Conservation (phyloP, 2,888 invertebrate species). For the Nomada ruficornis region DNA sequence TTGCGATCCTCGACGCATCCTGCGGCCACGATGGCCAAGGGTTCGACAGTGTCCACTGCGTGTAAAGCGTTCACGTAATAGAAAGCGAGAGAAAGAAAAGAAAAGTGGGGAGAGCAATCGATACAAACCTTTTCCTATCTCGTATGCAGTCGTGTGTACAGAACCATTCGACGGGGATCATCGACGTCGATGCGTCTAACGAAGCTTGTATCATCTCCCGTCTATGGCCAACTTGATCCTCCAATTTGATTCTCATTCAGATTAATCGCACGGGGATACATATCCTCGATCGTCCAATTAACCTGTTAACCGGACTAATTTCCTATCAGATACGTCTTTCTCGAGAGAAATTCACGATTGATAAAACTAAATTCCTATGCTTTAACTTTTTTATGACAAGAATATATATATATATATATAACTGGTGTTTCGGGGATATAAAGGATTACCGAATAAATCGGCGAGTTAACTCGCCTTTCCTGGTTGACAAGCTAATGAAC, state of each 20-base stretch:
- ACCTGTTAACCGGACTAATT: too few relatives aligned
- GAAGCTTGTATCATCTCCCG: conserved; percentile 36
- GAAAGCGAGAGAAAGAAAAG: not conserved
- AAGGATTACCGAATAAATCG: too few relatives aligned
- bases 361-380: too few relatives aligned
- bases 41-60: conserved; percentile 3
- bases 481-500: not conserved
- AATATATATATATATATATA: too few relatives aligned
- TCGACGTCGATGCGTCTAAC: conserved; percentile 36
- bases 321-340: too few relatives aligned
- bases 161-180: conserved; percentile 35
- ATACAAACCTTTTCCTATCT: conserved; percentile 41
- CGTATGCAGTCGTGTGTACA: conserved; percentile 22
- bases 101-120: conserved; percentile 10
- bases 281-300: too few relatives aligned
- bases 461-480: too few relatives aligned
- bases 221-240: conserved; percentile 10
- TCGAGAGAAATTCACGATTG: too few relatives aligned
- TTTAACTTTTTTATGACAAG: too few relatives aligned
- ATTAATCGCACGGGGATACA: too few relatives aligned
- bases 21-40: conserved; percentile 2
- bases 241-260: conserved; percentile 23
- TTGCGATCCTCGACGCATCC: conserved; percentile 42
- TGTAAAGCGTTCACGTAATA: conserved; percentile 28
- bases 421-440: too few relatives aligned